Base-by-base conservation (phyloP, 1,140 invertebrate species). In the Drosophila bifasciata region DNA sequence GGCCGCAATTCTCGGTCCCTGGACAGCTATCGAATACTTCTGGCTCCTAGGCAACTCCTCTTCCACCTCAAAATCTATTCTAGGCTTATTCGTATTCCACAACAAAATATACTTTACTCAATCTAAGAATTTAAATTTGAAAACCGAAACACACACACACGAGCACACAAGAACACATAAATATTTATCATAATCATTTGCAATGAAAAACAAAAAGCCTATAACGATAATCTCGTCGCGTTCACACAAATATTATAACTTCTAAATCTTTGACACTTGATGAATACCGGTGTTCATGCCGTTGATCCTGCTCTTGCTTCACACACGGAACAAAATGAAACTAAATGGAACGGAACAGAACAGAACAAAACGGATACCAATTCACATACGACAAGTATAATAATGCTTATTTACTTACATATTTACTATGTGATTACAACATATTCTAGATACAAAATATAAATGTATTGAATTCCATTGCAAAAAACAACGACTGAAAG, bases 1-100 rank as follows among this genome's bases (percentile, higher is more conserved):
- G 96, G 92, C 96, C 96, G 91, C 96, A 97, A 93, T 97, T 97
- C 93, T 97, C 96, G 66, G 96, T 97, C 79, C 96, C 96, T 66
- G 96, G 96, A 13, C 96, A 97, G 66, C 66, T 91, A 53, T 79
- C 90, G 44, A 90, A 79, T 80, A 89, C 76, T 60, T 50, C 79
- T 40, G 83, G 76, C 74, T 51, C 72, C 56, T 84, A 62, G 76
- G 44, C 44, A 15, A 16, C 56, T 59, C 55, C 68, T 11, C 19
- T 16, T 53, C 13, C 52, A 5, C 9, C 19, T 58, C 56, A 67
- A 79, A 76, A 62, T 64, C 55, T 57, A 80, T 53, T 32, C 59
- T 73, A 78, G 75, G 62, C 45, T 61, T 64, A 86, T 78, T 70
- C 81, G 67, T 77, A 88, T 86, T 85, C 81, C 80, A 85, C 80